Evolutionary conservation across 2,888 invertebrate genomes (phyloP).

Genomic region (Cryptophagus acutangulus): DNA sequence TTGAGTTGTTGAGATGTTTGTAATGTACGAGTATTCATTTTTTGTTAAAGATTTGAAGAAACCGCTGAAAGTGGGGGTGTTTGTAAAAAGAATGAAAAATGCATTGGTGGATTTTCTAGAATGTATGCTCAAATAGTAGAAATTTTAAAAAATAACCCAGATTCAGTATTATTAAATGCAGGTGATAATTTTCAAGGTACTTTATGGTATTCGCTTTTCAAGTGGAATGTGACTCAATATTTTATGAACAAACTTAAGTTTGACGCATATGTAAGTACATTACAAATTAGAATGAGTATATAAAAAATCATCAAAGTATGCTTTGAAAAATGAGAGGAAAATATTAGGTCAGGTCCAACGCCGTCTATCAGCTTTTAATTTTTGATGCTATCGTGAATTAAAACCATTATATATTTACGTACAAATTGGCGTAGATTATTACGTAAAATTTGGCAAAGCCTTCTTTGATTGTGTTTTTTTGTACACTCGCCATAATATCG

Average conservation of each 20-base stretch:
- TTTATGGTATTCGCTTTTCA: constrained; percentile 73
- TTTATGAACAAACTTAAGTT: constrained; percentile 72
- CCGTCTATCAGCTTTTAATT: constrained; percentile 53
- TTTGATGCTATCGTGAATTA: no score
- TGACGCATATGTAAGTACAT: constrained; percentile 64
- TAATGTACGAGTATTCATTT: neutral
- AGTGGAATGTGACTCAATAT: constrained; percentile 67
- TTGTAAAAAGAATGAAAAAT: constrained; percentile 46
- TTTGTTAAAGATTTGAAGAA: constrained; percentile 49
- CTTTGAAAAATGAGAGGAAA: no score
- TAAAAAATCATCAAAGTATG: no score
- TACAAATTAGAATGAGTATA: constrained; percentile 17
- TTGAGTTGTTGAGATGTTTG: neutral
- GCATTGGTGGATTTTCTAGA: constrained; percentile 67
- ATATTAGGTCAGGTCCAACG: neutral
- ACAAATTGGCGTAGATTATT: no score
- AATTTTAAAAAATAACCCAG: constrained; percentile 44
- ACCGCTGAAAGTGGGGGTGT: constrained; percentile 37
- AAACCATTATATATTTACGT: no score
- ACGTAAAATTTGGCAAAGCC: no score
- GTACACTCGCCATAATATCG: no score
- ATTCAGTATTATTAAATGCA: constrained; percentile 70
- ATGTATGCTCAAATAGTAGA: constrained; percentile 55
- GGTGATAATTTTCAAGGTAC: constrained; percentile 85
- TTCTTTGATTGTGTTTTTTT: no score